A percentile compares a stretch with the other conserved stretches of the same genome.
Evolutionary conservation across 2,113 vertebrate genomes (phyloP).

Genomic region (Chloropsis cyanopogon): DNA sequence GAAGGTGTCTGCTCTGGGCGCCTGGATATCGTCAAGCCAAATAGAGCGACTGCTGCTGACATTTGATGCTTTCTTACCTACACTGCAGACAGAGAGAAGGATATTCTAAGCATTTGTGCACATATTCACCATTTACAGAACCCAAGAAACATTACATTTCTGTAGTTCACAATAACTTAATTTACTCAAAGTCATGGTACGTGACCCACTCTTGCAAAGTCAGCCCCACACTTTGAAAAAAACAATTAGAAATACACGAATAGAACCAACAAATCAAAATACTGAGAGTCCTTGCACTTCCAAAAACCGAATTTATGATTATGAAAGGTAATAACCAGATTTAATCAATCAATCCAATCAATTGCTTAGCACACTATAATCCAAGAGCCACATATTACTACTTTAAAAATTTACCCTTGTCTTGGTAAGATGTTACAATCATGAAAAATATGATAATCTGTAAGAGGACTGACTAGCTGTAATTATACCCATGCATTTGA

Average conservation of each 20-base stretch:
- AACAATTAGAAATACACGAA: not conserved
- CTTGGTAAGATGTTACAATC: not conserved
- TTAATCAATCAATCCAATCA: not conserved
- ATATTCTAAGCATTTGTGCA: not conserved
- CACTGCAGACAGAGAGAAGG: conserved; percentile 6
- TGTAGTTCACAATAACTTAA: not conserved
- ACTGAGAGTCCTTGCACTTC: not conserved
- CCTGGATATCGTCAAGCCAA: conserved; percentile 89
- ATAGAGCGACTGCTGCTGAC: conserved; percentile 35
- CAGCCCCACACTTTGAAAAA: rapidly evolving
- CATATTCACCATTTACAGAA: not conserved
- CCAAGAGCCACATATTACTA: not conserved
- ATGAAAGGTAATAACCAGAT: not conserved
- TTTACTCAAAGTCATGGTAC: not conserved
- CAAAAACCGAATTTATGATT: not conserved
- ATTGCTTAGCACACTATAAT: not conserved
- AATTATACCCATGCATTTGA: not conserved
- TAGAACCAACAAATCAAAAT: not conserved
- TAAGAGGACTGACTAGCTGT: not conserved
- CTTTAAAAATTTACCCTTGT: not conserved
- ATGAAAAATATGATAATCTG: not conserved
- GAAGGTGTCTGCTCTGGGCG: conserved; percentile 73
- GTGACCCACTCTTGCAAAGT: not conserved
- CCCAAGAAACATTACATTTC: not conserved
- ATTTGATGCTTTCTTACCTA: conserved; percentile 47